These are phyloP conservation scores for Odontomachus brunneus DNA, from an alignment of 1,140 invertebrate species.

Conservation along the genomic window DNA sequence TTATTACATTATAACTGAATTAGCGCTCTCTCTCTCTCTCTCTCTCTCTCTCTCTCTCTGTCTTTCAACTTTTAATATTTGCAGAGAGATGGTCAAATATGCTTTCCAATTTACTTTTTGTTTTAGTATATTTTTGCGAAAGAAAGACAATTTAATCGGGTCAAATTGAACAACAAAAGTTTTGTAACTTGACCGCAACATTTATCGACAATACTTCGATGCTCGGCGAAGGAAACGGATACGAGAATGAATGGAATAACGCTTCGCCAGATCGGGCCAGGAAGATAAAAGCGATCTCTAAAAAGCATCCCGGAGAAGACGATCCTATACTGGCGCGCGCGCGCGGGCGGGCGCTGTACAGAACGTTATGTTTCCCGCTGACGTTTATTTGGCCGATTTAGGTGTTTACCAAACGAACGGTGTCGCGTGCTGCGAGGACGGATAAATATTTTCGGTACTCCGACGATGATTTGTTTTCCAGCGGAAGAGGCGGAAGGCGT, in stretches of 20 bases:
- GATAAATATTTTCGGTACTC: slow-evolving; percentile 60
- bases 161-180: background rate
- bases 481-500: slow-evolving; percentile 7
- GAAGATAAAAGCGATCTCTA: slow-evolving; percentile 63
- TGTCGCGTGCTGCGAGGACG: slow-evolving; percentile 30
- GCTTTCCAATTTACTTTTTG: no score
- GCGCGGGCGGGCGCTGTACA: no score
- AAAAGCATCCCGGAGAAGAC: slow-evolving; percentile 46
- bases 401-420: slow-evolving; percentile 61
- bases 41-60: no score
- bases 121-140: no score
- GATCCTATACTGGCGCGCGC: slow-evolving; percentile 24
- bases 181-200: background rate
- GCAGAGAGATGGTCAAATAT: no score
- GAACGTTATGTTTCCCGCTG: slow-evolving; percentile 41
- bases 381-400: slow-evolving; percentile 66
- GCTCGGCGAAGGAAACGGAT: background rate
- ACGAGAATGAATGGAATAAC: slow-evolving; percentile 1
- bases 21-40: no score
- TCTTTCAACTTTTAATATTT: no score
- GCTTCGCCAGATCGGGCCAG: background rate
- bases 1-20: no score
- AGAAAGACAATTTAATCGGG: no score
- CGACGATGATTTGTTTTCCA: slow-evolving; percentile 34
- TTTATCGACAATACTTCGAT: background rate